Percentiles rank a stretch among this genome's conserved stretches.
These are phyloP conservation scores for Thripadectes ignobilis DNA, from an alignment of 2,797 vertebrate species.

Conservation along the genomic window DNA sequence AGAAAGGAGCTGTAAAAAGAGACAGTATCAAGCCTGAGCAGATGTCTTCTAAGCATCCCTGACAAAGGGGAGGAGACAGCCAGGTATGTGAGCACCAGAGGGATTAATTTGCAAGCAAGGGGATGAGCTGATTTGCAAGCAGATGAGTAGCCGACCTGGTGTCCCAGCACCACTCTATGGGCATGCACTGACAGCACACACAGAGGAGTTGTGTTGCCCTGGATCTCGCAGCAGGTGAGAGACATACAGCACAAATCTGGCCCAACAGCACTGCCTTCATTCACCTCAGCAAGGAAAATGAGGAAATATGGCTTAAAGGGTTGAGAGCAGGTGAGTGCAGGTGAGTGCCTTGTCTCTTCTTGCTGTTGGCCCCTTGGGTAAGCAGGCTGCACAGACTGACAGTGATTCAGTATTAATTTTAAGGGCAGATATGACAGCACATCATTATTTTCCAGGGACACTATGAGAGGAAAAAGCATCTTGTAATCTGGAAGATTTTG, in stretches of 20 bases:
- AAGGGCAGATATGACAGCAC: not conserved
- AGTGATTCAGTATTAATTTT: not conserved
- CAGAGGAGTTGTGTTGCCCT: not conserved
- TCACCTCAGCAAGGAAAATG: not conserved
- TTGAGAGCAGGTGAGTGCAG: not conserved
- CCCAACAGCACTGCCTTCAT: not conserved
- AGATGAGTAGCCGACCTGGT: not conserved
- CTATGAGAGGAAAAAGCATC: not conserved
- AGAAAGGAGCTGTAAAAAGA: not conserved
- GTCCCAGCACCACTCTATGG: not conserved
- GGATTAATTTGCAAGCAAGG: not conserved
- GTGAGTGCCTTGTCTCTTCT: not conserved
- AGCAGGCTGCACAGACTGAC: not conserved
- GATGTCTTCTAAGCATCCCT: not conserved
- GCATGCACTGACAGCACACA: not conserved
- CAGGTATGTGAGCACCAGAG: not conserved
- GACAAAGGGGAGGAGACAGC: not conserved
- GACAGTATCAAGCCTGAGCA: not conserved
- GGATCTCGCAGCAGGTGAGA: rapidly evolving
- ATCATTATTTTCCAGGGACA: not conserved
- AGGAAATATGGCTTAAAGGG: rapidly evolving
- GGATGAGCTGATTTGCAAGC: not conserved
- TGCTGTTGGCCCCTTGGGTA: not conserved
- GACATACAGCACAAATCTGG: not conserved
- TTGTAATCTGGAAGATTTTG: not conserved